A percentile compares a stretch with the other conserved stretches of the same genome.
Conservation (phyloP, 1,140 invertebrate genomes). For the Probaryconus sp. region DNA sequence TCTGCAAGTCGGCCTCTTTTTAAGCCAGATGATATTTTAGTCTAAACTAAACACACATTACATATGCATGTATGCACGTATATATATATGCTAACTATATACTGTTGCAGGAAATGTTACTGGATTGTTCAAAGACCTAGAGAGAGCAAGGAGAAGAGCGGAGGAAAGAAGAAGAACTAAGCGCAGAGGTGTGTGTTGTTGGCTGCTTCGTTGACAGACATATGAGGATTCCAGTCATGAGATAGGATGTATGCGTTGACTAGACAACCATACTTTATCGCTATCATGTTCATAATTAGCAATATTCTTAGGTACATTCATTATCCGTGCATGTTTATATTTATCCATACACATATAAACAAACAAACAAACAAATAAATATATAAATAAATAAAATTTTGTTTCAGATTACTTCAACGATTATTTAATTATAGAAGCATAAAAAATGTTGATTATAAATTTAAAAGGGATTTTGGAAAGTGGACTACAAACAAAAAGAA, state of each 20-base stretch:
- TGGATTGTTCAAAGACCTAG: conserved; percentile 48
- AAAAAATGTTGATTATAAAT: too few relatives aligned
- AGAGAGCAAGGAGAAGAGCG: too few relatives aligned
- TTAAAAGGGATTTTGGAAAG: too few relatives aligned
- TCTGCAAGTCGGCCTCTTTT: conserved; percentile 45
- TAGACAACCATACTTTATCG: conserved; percentile 29
- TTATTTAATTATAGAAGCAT: too few relatives aligned
- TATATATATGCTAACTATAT: conserved; percentile 22
- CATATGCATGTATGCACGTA: too few relatives aligned
- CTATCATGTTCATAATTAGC: conserved; percentile 46
- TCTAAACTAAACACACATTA: conserved; percentile 56
- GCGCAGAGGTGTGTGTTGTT: conserved; percentile 67
- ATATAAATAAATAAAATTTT: too few relatives aligned
- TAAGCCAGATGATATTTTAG: conserved; percentile 67
- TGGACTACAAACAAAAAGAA: too few relatives aligned
- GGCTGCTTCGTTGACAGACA: conserved; percentile 72
- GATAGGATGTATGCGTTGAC: conserved; percentile 71
- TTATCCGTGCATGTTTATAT: not conserved
- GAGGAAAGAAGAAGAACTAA: conserved; percentile 57
- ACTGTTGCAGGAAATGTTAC: conserved; percentile 32
- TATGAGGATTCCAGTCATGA: conserved; percentile 76
- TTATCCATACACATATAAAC: conserved; percentile 3
- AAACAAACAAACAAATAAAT: too few relatives aligned
- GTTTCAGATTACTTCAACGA: too few relatives aligned
- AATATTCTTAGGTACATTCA: not conserved